Base-by-base conservation (phyloP, 2,797 vertebrate genomes). In the Hozukius guyotensis region DNA sequence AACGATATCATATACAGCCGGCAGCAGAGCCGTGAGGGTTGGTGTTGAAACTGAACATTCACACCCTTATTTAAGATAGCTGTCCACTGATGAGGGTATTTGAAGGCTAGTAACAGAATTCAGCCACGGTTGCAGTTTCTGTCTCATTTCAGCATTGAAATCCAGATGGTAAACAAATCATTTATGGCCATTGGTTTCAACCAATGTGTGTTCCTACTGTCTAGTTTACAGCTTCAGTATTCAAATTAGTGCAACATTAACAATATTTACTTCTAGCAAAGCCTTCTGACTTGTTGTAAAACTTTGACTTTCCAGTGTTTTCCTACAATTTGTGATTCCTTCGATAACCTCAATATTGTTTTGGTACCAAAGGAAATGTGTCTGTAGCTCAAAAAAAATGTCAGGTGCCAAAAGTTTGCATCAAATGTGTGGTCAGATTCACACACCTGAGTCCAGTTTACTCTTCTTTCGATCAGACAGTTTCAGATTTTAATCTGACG, bases 21-120 rank as follows among this genome's bases (percentile, higher is more conserved):
- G 25, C 60, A 63, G 24, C 74, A 27, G 34, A 66, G 36, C 32
- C 61, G n/a, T 57, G 72, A 75, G 60, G 65, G 46, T 53, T 18
- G 36, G 6, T 83, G 78, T 75, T 82, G 27, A 76, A 77, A 68
- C 64, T 75, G 36, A 82, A 79, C 69, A 85, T 29, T 49, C 56
- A 24, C 65, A 16, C 67, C 63, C 75, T 53, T 75, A 64, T 81
- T 81, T 73, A 46, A 69, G 68, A 46, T 9, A 22, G n/a, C 14
- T 0, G 0, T 75, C 22, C 13, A 4, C 27, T 72, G 83, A 86
- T 81, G 62, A 70, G 63, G 36, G 12, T 12, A 3, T 12, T 38
- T 71, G 56, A 76, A 79, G 75, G 67, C 59, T 64, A 66, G 31
- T 6, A 22, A 55, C 59, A 24, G 73, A 46, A 29, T 61, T 31